Base-by-base conservation (phyloP, 2,113 vertebrate species). In the Brachyhypopomus occidentalis region DNA sequence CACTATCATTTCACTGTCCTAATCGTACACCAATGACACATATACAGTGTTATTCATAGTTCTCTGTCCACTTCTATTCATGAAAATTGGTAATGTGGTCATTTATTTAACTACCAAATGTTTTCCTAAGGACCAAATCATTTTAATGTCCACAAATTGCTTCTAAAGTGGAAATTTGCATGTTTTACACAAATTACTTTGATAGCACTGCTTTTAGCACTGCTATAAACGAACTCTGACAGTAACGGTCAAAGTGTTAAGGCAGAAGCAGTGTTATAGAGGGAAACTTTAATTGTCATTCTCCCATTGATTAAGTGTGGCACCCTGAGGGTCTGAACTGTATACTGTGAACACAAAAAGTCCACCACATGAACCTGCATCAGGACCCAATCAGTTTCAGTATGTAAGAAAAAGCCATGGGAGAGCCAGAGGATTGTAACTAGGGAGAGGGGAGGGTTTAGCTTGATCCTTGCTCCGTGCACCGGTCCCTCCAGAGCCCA, bases 331-430 rank as follows among this genome's bases (percentile, higher is more conserved):
- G 23, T 14, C 16, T 23, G 70, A 59, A 36, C 52, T 22, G 6
- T 14, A 20, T n/a, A 77, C 19, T 27, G 23, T 48, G 38, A 64
- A 79, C 38, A 72, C 36, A 52, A 56, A 81, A 17, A 19, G 36
- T 64, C 52, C 25, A n/a, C 72, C 19, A 56, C 25, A 36, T 75
- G 52, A 64, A 70, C 38, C 16, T 52, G 63, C 76, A 66, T 58
- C 45, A 70, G 62, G 83, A 80, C 52, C 55, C 66, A 77, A 79
- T 84, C 66, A 72, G 34, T 34, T 77, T 48, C 23, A 71, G 73
- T 70, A 69, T 84, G 48, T 80, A 52, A 77, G 62, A 66, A 19
- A 77, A 80, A 84, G 70, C 59, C 70, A 16, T 3, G 9, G 20
- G 41, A 72, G 64, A 80, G 64, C 25, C 60, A 48, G 76, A 67